Evolutionary conservation across 1,140 invertebrate species (phyloP), one percentile per base, ranked within the genome.

Genomic region (Bombus polaris): DNA sequence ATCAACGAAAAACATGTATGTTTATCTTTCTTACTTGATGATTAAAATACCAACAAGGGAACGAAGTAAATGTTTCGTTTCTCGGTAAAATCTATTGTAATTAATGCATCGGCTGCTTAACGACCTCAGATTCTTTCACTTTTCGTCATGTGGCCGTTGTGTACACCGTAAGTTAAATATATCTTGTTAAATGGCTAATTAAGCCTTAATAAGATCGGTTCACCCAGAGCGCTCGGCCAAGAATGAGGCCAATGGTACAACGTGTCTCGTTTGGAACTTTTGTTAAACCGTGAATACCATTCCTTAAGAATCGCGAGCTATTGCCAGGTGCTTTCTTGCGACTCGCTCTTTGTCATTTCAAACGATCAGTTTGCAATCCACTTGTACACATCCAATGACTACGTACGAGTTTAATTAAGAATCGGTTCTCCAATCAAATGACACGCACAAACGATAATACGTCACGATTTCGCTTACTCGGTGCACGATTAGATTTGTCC

Each of bases 141-240:
- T 87, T 90, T 77, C 81, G 83, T 70, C 72, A 80, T 44, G 72
- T 81, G 74, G 62, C 39, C 62, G 68, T 53, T 57, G 57, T 74
- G 76, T 66, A 78, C 75, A 87, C 83, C 82, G 82, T 75, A 85
- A 89, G 90, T 93, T 94, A 94, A 94, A 94, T 94, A 93, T 93
- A 94, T 90, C 94, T 94, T 88, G 94, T 94, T 94, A 94, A 94
- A 90, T 86, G 91, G 88, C 92, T 94, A 94, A 94, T 94, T 94
- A 94, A 87, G 88, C 73, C 91, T 93, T 93, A 92, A 94, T 94
- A 92, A 93, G 92, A 93, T 94, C 87, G 89, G 88, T 89, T 93
- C 89, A 80, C 82, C 89, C 83, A 88, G 71, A 90, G 90, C 73
- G 66, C 85, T 84, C 86, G 68, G 77, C 68, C 74, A 75, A 85